Conservation (phyloP, 2,888 invertebrate species). For the Ochropacha duplaris region DNA sequence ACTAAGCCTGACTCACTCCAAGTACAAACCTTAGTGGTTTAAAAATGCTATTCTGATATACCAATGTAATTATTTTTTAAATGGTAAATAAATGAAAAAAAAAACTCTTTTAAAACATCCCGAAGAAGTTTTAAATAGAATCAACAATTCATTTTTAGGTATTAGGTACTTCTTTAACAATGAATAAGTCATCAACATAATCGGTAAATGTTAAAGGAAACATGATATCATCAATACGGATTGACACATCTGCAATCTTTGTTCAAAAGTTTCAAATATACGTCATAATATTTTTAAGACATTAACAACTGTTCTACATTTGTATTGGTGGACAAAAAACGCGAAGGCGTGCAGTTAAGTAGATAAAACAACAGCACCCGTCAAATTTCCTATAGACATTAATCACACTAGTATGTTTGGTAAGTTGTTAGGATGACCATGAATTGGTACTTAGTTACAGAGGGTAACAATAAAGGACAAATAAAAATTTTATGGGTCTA, state of each 20-base stretch:
- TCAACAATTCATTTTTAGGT: no score
- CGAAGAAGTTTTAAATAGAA: no score
- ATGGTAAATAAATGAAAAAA: no score
- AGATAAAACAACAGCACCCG: conserved; percentile 81
- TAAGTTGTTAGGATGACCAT: conserved; percentile 58
- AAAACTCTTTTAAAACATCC: no score
- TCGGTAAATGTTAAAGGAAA: background rate
- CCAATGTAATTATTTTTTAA: no score
- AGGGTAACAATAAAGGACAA: conserved; percentile 11
- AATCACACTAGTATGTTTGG: conserved; percentile 79
- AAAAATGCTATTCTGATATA: no score
- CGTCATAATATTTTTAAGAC: conserved; percentile 60
- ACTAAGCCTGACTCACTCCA: no score
- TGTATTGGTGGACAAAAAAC: conserved; percentile 61
- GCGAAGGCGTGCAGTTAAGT: conserved; percentile 79
- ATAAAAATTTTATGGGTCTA: no score
- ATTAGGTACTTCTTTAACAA: no score
- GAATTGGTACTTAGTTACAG: conserved; percentile 15
- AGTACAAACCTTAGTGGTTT: no score
- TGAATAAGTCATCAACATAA: no score
- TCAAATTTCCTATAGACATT: conserved; percentile 81
- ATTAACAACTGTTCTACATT: conserved; percentile 79
- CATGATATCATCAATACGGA: background rate
- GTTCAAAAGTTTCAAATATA: conserved; percentile 8
- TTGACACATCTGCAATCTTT: background rate